phyloP scores from a whole-genome alignment of 1,140 invertebrate genomes.

The Nymphalis io region DNA sequence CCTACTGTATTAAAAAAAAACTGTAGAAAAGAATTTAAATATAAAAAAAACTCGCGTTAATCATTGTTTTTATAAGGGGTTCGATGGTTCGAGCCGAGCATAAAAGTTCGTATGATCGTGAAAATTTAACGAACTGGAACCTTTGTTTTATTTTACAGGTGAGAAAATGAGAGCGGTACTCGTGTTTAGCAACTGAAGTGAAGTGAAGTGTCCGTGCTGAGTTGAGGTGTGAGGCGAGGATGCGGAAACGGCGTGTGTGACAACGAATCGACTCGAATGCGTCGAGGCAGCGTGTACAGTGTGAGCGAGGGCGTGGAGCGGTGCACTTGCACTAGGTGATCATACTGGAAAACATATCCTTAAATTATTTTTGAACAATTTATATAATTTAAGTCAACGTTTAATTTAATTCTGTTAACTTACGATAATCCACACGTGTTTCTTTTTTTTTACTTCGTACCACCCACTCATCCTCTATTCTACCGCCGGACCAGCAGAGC shows the following conservation, averaged over 20 bases:
- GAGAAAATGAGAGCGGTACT: constrained; percentile 17
- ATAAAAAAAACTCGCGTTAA: no score
- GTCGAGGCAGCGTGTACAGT: constrained; percentile 73
- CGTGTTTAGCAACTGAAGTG: constrained; percentile 30
- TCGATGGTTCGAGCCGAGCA: background rate
- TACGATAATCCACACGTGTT: no score
- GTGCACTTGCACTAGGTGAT: constrained; percentile 69
- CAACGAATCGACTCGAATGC: constrained; percentile 59
- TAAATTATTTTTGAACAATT: no score
- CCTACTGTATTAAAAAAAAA: no score
- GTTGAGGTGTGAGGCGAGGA: constrained; percentile 35
- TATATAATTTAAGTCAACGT: no score
- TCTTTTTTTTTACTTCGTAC: no score
- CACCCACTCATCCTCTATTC: no score
- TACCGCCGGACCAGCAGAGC: no score
- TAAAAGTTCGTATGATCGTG: background rate
- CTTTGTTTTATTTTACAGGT: constrained; percentile 17
- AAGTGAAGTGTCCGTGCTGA: constrained; percentile 24
- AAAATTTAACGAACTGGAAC: background rate
- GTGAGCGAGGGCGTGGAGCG: constrained; percentile 75
- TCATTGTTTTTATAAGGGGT: no score
- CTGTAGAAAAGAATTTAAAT: no score
- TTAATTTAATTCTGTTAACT: no score
- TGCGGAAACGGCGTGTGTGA: constrained; percentile 43
- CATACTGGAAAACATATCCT: background rate